These are phyloP conservation scores for Sorex araneus DNA, from an alignment of 2,113 vertebrate genomes.

Conservation along the genomic window DNA sequence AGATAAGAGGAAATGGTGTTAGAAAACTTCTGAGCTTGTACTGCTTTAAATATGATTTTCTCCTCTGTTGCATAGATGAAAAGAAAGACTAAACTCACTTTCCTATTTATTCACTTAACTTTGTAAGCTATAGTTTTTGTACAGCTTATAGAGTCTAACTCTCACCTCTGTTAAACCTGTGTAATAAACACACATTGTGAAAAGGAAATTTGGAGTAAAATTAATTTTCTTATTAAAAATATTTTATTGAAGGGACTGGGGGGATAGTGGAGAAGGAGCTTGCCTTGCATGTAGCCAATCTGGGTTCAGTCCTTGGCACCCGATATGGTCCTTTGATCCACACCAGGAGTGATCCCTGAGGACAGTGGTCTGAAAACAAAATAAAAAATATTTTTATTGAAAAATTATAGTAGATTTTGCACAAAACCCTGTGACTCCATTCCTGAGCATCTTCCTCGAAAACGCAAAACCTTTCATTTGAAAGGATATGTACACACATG, in stretches of 20 bases:
- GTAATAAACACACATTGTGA: conserved; percentile 23
- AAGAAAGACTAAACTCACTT: conserved; percentile 4
- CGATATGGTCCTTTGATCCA: too few relatives aligned
- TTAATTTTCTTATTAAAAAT: conserved; percentile 27
- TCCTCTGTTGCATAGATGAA: neutral
- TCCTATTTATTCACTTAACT: conserved; percentile 76
- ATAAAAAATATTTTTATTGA: too few relatives aligned
- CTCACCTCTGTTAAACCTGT: conserved; percentile 50
- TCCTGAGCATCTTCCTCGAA: too few relatives aligned
- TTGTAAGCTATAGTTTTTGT: conserved; percentile 47
- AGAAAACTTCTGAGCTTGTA: conserved; percentile 54
- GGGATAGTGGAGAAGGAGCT: too few relatives aligned
- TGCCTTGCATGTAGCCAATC: too few relatives aligned
- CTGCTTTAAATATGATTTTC: neutral
- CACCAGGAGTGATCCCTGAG: too few relatives aligned
- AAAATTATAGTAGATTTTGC: too few relatives aligned
- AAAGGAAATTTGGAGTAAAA: conserved; percentile 67
- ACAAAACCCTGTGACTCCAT: too few relatives aligned
- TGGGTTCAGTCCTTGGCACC: too few relatives aligned
- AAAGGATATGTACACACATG: too few relatives aligned
- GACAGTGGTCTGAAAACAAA: too few relatives aligned
- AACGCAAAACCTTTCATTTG: too few relatives aligned
- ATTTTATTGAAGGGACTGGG: neutral
- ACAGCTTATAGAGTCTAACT: conserved; percentile 10
- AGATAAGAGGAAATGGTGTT: neutral